Conservation (phyloP, 2,113 vertebrate genomes). For the Morphnarchus princeps region DNA sequence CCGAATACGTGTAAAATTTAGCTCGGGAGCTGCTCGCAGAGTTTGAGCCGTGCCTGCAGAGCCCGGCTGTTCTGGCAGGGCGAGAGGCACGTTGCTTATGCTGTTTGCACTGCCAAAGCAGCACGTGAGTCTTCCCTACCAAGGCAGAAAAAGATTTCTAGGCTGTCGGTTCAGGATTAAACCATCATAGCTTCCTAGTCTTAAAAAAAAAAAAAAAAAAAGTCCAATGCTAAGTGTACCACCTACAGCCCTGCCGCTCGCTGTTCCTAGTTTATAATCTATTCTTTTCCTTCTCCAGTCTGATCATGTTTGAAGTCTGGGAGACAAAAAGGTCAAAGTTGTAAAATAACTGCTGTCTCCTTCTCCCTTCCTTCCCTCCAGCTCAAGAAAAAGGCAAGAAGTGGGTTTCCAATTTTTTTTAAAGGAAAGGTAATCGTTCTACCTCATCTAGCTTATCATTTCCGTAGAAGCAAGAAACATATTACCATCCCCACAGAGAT, state of each 20-base stretch:
- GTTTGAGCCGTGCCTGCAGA: neutral
- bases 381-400: neutral
- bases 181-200: neutral
- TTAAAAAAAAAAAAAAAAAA: neutral
- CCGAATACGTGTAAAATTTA: neutral
- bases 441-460: neutral
- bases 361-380: neutral
- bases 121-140: neutral
- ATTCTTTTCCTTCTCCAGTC: neutral
- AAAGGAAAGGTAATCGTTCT: neutral
- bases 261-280: neutral
- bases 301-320: neutral
- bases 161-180: neutral
- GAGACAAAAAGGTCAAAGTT: slow-evolving; percentile 1
- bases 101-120: too few species aligned
- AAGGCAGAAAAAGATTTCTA: neutral
- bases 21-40: neutral
- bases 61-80: neutral
- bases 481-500: neutral
- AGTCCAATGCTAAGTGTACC: neutral
- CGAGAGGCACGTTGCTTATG: neutral
- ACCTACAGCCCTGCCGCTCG: neutral
- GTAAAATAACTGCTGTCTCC: neutral
- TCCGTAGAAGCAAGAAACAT: neutral
- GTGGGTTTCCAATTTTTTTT: neutral